Percentiles rank a stretch among this genome's conserved stretches.
These are phyloP conservation scores for Furcula furcula DNA, from an alignment of 2,888 invertebrate genomes.

Conservation along the genomic window DNA sequence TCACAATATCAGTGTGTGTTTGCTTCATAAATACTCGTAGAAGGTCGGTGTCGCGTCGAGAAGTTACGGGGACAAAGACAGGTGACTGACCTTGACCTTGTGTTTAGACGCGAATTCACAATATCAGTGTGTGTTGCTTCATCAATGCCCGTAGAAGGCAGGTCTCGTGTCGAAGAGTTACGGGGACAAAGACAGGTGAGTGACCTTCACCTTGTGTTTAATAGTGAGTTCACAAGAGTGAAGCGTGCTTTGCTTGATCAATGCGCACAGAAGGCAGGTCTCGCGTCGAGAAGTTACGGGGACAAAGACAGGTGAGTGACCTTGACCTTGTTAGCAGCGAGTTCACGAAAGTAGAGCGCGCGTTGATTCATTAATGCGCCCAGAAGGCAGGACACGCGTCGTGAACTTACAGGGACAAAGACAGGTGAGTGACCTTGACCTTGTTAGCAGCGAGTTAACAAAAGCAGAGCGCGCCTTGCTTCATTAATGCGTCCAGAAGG, in stretches of 20 bases:
- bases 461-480: no score
- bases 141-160: conserved; percentile 71
- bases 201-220: not conserved
- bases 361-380: conserved; percentile 80
- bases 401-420: conserved; percentile 73
- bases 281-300: not conserved
- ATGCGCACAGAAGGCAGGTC: no score
- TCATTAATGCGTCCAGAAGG: no score
- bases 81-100: not conserved
- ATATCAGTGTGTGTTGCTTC: conserved; percentile 83
- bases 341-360: conserved; percentile 85
- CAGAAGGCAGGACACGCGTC: conserved; percentile 68
- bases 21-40: no score
- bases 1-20: no score
- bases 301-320: not conserved
- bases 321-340: conserved; percentile 51
- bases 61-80: not conserved
- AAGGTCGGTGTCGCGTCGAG: no score
- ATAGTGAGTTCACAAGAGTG: no score
- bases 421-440: conserved; percentile 36
- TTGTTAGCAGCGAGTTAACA: not conserved
- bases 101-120: conserved; percentile 78
- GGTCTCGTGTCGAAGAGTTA: conserved; percentile 76
- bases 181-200: conserved; percentile 65
- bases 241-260: no score